A percentile compares a stretch with the other conserved stretches of the same genome.
Conservation (phyloP, 2,888 invertebrate species). For the Meliscaeva auricollis region DNA sequence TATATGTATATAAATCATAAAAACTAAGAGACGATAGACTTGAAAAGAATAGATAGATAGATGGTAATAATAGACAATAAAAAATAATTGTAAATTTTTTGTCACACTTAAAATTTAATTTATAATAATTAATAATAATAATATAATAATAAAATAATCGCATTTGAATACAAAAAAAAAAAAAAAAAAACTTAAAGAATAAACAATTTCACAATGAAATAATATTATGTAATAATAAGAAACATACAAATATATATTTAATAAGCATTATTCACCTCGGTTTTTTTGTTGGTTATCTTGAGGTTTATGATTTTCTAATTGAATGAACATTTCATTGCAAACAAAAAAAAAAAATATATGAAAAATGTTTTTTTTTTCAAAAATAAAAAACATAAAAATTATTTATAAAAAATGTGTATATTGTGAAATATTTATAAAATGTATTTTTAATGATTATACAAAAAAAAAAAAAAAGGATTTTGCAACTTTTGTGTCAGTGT, state of each 20-base stretch:
- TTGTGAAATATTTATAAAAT: conserved; percentile 69
- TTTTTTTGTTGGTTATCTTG: conserved; percentile 26
- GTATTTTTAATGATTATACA: conserved; percentile 52
- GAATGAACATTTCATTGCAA: conserved; percentile 64
- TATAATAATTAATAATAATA: conserved; percentile 31
- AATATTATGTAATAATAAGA: conserved; percentile 3
- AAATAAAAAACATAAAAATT: conserved; percentile 15
- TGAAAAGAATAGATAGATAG: conserved; percentile 54
- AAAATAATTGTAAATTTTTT: conserved; percentile 66
- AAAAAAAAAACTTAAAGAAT: conserved; percentile 12
- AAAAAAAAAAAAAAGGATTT: conserved; percentile 28
- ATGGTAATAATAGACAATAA: conserved; percentile 41
- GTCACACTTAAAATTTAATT: conserved; percentile 26
- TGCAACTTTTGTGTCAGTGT: conserved; percentile 23
- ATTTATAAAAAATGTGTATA: conserved; percentile 43
- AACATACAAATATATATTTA: conserved; percentile 1
- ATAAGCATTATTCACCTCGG: conserved; percentile 48
- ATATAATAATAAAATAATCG: conserved; percentile 17
- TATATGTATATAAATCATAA: conserved; percentile 60
- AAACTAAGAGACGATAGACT: conserved; percentile 70
- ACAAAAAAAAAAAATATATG: conserved; percentile 8
- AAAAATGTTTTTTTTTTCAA: neutral
- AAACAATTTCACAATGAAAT: conserved; percentile 12
- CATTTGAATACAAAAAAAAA: conserved; percentile 14
- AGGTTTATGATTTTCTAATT: conserved; percentile 44